A percentile compares a stretch with the other conserved stretches of the same genome.
These are phyloP conservation scores for Spodoptera frugiperda DNA, from an alignment of 1,140 invertebrate species.

Conservation along the genomic window DNA sequence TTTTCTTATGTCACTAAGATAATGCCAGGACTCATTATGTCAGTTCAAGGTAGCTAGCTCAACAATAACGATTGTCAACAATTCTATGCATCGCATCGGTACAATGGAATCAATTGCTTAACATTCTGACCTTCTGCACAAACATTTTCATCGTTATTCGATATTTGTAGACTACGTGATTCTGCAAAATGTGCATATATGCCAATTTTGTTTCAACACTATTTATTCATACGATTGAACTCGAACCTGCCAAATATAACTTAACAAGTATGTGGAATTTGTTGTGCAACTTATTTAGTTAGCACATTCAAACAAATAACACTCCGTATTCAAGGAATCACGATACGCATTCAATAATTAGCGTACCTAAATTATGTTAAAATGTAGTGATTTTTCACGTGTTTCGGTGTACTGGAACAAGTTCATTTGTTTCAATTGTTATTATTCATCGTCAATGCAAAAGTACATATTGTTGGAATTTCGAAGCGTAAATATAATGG, in stretches of 20 bases:
- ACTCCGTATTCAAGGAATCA: background rate
- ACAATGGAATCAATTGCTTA: constrained; percentile 22
- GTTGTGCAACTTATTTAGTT: background rate
- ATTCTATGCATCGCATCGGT: background rate
- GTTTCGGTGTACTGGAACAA: background rate
- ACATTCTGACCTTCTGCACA: constrained; percentile 3
- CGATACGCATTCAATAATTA: constrained; percentile 1
- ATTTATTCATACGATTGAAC: too few relatives aligned
- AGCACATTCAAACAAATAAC: too few relatives aligned
- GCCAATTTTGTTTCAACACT: too few relatives aligned
- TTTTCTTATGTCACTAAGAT: background rate
- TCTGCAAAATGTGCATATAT: too few relatives aligned
- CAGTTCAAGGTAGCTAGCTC: background rate
- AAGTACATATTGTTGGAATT: too few relatives aligned
- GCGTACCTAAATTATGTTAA: constrained; percentile 7
- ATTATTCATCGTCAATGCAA: background rate
- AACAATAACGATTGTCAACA: background rate
- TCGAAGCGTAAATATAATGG: too few relatives aligned
- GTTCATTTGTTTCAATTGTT: constrained; percentile 1
- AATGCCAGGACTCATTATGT: background rate
- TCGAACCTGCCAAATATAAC: too few relatives aligned
- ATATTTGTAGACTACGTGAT: background rate
- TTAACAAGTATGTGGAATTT: too few relatives aligned
- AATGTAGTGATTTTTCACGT: background rate
- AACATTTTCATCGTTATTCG: background rate